Percentiles rank a stretch among this genome's conserved stretches.
Conservation (phyloP, 2,113 vertebrate species). For the Tupaia chinensis region DNA sequence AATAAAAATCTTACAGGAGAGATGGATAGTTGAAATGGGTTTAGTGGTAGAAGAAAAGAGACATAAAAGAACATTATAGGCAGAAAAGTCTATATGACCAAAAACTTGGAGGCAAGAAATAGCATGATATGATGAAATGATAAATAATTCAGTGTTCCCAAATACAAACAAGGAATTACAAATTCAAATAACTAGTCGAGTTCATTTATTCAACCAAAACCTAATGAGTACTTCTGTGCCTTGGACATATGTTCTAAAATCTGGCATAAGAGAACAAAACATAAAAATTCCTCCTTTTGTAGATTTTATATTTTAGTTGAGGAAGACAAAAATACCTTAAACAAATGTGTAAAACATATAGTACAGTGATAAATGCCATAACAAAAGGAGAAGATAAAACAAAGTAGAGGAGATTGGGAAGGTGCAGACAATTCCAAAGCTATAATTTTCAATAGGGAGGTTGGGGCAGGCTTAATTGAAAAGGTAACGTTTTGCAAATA, state of each 20-base stretch:
- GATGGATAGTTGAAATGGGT: background rate
- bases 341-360: background rate
- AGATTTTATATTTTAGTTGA: background rate
- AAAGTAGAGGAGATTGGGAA: background rate
- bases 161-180: constrained; percentile 15
- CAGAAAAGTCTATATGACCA: background rate
- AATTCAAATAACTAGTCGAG: background rate
- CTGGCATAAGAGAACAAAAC: background rate
- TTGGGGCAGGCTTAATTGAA: background rate
- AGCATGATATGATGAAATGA: background rate
- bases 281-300: background rate
- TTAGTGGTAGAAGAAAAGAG: background rate
- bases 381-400: background rate
- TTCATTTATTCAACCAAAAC: constrained; percentile 36
- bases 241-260: background rate
- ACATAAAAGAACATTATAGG: constrained; percentile 2
- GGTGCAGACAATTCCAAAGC: background rate
- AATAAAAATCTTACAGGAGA: constrained; percentile 37
- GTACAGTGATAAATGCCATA: background rate
- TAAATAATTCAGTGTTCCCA: constrained; percentile 13
- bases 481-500: background rate
- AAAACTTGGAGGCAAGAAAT: constrained; percentile 30
- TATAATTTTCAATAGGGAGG: background rate
- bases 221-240: background rate
- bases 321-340: background rate